Conservation (phyloP, 2,888 invertebrate genomes). For the Agrochola lota region DNA sequence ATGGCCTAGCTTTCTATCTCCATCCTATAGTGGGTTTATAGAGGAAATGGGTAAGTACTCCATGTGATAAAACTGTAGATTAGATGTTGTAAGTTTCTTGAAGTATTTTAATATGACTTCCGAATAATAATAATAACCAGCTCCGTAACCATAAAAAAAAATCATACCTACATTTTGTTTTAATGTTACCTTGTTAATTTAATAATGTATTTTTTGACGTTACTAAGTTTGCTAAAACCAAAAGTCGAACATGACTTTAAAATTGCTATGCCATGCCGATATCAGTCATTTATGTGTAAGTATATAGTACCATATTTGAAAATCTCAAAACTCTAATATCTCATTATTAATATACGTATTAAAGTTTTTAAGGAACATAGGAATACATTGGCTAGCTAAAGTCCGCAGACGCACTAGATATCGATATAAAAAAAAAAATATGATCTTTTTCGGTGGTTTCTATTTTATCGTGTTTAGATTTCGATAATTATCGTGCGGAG, state of each 20-base stretch:
- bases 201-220: background rate
- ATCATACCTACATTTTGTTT: background rate
- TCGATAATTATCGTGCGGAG: too few species aligned
- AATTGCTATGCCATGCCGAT: background rate
- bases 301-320: too few species aligned
- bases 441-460: too few species aligned
- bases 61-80: slow-evolving; percentile 4
- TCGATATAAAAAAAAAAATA: too few species aligned
- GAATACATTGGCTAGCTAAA: too few species aligned
- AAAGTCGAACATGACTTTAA: too few species aligned
- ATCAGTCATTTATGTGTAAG: background rate
- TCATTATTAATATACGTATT: too few species aligned
- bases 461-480: too few species aligned
- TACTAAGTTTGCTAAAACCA: background rate
- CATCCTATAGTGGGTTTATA: background rate
- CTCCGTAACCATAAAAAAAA: background rate
- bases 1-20: slow-evolving; percentile 28
- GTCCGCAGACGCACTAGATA: too few species aligned
- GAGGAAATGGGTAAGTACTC: slow-evolving; percentile 6
- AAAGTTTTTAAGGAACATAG: too few species aligned
- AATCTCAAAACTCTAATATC: too few species aligned
- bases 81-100: background rate
- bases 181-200: background rate
- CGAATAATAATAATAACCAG: background rate
- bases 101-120: background rate